Conservation (phyloP, 2,888 invertebrate species). For the Apamea monoglypha region DNA sequence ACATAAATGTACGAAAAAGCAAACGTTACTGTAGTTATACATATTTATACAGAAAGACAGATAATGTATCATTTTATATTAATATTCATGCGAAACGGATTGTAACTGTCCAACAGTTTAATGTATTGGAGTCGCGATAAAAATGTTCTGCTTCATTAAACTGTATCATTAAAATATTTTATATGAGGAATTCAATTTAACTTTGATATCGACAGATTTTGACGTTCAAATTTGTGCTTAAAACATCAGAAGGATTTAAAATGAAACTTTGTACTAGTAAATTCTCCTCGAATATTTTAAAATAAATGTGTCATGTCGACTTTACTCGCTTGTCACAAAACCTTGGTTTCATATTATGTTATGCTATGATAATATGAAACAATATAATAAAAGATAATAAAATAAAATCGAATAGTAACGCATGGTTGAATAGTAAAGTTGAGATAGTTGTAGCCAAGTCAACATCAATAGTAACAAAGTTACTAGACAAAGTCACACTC, state of each 20-base stretch:
- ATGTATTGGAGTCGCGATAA: conserved; percentile 70
- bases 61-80: conserved; percentile 79
- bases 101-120: conserved; percentile 72
- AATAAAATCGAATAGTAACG: too few relatives aligned
- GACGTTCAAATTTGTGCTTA: background rate
- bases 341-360: background rate
- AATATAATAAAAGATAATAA: too few relatives aligned
- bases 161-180: conserved; percentile 57
- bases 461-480: background rate
- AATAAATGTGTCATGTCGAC: background rate
- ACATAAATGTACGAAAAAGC: conserved; percentile 52
- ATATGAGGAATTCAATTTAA: conserved; percentile 27
- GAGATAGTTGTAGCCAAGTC: too few relatives aligned
- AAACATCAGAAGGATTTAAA: background rate
- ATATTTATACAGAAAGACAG: conserved; percentile 70
- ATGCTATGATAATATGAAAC: too few relatives aligned
- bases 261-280: background rate
- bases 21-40: conserved; percentile 51
- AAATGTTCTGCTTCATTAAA: conserved; percentile 62
- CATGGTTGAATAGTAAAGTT: background rate
- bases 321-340: background rate
- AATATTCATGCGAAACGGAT: conserved; percentile 76
- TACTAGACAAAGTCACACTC: background rate
- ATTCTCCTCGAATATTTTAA: background rate
- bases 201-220: background rate